These are phyloP conservation scores for Microdon myrmicae DNA, from an alignment of 2,888 invertebrate genomes.

Conservation along the genomic window DNA sequence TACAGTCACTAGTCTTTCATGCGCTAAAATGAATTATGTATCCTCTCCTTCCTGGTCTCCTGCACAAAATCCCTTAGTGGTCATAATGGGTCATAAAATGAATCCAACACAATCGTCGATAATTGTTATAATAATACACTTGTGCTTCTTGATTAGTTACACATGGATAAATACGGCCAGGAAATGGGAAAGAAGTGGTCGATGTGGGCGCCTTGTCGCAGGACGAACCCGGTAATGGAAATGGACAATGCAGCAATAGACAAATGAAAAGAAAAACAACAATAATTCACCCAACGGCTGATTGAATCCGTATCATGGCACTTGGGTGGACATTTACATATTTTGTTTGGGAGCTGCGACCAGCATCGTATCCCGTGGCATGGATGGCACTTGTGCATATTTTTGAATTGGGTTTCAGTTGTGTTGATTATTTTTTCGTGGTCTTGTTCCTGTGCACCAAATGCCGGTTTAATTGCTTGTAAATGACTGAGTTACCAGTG, in stretches of 20 bases:
- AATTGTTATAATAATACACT: constrained; percentile 52
- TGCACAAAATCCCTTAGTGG: constrained; percentile 40
- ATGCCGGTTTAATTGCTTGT: constrained; percentile 44
- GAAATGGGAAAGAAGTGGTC: constrained; percentile 21
- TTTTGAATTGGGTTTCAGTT: constrained; percentile 18
- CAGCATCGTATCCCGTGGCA: constrained; percentile 35
- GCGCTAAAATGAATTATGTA: too few species aligned
- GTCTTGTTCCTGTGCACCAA: constrained; percentile 13
- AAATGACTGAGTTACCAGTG: constrained; percentile 26
- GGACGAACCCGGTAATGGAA: constrained; percentile 14
- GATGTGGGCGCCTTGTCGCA: neutral
- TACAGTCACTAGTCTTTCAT: constrained; percentile 20
- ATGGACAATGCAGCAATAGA: constrained; percentile 22
- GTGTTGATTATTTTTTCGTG: constrained; percentile 1
- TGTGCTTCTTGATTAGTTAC: constrained; percentile 52
- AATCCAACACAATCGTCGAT: constrained; percentile 52
- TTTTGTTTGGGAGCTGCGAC: constrained; percentile 7
- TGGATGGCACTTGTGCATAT: constrained; percentile 34
- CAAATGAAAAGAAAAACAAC: constrained; percentile 4
- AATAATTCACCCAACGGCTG: constrained; percentile 42
- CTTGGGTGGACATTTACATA: constrained; percentile 45
- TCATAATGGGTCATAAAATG: constrained; percentile 53
- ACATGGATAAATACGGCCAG: constrained; percentile 44
- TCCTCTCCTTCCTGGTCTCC: too few species aligned
- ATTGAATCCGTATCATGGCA: constrained; percentile 40